These are phyloP conservation scores for Avahi laniger DNA, from an alignment of 2,797 vertebrate genomes.

Conservation along the genomic window DNA sequence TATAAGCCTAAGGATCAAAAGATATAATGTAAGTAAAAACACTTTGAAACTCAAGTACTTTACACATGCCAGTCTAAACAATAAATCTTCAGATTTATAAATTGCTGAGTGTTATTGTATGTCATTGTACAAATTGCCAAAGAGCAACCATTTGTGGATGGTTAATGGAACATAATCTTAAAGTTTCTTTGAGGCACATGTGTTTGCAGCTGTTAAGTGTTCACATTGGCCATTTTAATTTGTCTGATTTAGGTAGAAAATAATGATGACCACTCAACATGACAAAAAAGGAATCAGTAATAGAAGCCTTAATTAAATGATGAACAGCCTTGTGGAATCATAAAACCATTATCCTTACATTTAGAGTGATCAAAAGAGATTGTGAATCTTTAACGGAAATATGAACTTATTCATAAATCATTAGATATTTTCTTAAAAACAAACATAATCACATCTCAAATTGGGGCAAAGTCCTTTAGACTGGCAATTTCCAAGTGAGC, in stretches of 20 bases:
- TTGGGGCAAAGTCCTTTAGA: conserved; percentile 64
- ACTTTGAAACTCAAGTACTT: background rate
- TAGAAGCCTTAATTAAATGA: background rate
- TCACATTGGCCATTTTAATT: conserved; percentile 16
- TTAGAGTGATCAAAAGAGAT: background rate
- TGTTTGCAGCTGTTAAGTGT: background rate
- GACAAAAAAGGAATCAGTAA: background rate
- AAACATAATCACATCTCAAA: conserved; percentile 26
- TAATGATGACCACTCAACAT: background rate
- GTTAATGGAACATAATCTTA: background rate
- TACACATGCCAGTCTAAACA: background rate
- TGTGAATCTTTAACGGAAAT: conserved; percentile 38
- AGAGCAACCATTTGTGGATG: background rate
- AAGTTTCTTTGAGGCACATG: background rate
- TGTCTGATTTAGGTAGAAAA: background rate
- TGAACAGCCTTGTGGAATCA: background rate
- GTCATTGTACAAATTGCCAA: conserved; percentile 9
- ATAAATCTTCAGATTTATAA: background rate
- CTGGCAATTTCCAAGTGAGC: conserved; percentile 53
- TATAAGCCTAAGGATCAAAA: background rate
- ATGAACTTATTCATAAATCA: conserved; percentile 17
- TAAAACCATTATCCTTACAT: background rate
- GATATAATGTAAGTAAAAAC: background rate
- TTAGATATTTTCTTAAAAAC: conserved; percentile 50
- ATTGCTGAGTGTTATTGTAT: background rate